phyloP scores from a whole-genome alignment of 2,113 vertebrate genomes.

The Osmerus mordax region DNA sequence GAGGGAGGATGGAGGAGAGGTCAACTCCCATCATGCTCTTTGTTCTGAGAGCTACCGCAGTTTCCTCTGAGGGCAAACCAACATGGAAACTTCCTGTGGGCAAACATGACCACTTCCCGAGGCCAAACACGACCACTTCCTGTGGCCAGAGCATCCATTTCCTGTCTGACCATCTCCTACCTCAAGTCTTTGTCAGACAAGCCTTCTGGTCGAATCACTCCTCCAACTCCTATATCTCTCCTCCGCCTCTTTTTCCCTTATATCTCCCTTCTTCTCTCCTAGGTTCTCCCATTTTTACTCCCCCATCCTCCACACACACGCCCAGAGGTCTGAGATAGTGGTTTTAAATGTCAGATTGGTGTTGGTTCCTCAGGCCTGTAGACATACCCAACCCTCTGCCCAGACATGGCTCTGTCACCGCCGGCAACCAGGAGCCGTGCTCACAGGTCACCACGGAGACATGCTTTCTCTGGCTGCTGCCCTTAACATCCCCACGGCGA shows the following conservation, averaged over 20 bases:
- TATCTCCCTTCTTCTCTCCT: background rate
- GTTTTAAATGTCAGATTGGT: background rate
- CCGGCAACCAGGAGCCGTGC: constrained; percentile 45
- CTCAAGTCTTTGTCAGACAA: background rate
- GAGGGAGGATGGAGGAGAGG: background rate
- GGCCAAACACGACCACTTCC: constrained; percentile 26
- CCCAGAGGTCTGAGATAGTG: background rate
- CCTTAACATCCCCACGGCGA: constrained; percentile 58
- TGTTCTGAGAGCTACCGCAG: constrained; percentile 8
- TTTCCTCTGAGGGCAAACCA: constrained; percentile 41
- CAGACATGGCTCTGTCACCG: constrained; percentile 11
- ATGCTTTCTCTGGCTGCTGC: constrained; percentile 45
- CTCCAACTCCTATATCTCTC: background rate
- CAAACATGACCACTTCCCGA: constrained; percentile 31
- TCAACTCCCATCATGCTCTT: background rate
- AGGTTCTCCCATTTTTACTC: background rate
- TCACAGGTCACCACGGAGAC: constrained; percentile 53
- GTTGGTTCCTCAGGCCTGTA: constrained; percentile 17
- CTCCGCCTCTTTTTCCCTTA: background rate
- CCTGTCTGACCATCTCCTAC: background rate
- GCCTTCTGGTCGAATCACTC: background rate
- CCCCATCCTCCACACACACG: background rate
- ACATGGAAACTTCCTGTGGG: constrained; percentile 35
- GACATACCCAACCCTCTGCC: constrained; percentile 43
- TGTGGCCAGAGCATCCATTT: constrained; percentile 8